A percentile compares a stretch with the other conserved stretches of the same genome.
Conservation (phyloP, 2,797 vertebrate genomes). For the Taeniopygia guttata region DNA sequence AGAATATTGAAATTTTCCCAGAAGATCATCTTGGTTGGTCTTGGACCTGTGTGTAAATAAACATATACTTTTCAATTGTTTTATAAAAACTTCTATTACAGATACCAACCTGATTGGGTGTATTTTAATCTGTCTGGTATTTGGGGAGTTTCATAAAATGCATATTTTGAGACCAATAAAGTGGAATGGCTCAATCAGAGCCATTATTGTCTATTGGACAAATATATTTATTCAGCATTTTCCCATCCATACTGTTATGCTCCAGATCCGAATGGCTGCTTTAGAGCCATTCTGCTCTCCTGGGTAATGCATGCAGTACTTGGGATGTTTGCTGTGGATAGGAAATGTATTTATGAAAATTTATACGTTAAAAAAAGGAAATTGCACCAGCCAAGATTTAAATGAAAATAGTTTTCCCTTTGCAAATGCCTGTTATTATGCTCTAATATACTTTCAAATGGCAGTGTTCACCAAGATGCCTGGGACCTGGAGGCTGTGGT, state of each 20-base stretch:
- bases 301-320: constrained; percentile 44
- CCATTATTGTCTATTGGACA: constrained; percentile 64
- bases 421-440: background rate
- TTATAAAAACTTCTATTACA: constrained; percentile 69
- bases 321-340: constrained; percentile 56
- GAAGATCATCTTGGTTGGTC: constrained; percentile 54
- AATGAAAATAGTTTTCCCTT: constrained; percentile 39
- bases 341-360: constrained; percentile 63
- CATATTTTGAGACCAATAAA: constrained; percentile 65
- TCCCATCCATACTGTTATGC: constrained; percentile 60
- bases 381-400: constrained; percentile 15
- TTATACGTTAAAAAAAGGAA: constrained; percentile 49
- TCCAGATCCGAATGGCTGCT: constrained; percentile 61
- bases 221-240: constrained; percentile 48
- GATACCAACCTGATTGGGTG: constrained; percentile 56
- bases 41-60: constrained; percentile 61
- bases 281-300: constrained; percentile 67
- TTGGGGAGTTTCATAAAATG: constrained; percentile 58
- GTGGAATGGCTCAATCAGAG: constrained; percentile 51
- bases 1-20: constrained; percentile 54
- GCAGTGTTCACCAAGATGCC: background rate
- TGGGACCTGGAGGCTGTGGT: background rate
- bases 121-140: constrained; percentile 66
- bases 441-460: constrained; percentile 15
- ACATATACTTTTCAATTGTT: constrained; percentile 66